Percentiles rank a stretch among this genome's conserved stretches.
Conservation (phyloP, 2,888 invertebrate genomes). For the Cybosia mesomella region DNA sequence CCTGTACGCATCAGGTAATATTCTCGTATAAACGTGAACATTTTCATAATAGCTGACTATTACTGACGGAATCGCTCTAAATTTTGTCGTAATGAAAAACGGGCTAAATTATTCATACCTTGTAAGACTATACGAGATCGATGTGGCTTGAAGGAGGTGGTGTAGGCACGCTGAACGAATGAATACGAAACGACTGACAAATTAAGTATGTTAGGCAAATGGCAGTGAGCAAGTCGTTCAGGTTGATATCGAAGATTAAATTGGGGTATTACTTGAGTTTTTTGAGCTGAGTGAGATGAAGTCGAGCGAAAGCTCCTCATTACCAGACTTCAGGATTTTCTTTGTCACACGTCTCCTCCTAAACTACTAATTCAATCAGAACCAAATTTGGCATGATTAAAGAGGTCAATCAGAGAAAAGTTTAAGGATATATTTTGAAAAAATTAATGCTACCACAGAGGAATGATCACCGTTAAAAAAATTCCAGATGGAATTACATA, state of each 20-base stretch:
- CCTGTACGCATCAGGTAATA: conserved; percentile 11
- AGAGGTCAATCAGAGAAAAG: too few relatives aligned
- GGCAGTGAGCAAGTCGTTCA: not conserved
- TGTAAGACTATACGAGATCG: conserved; percentile 1
- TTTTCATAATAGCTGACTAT: conserved; percentile 10
- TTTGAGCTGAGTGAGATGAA: too few relatives aligned
- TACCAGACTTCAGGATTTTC: too few relatives aligned
- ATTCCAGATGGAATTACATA: too few relatives aligned
- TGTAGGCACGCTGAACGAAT: not conserved
- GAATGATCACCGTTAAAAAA: too few relatives aligned
- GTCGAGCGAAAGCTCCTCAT: too few relatives aligned
- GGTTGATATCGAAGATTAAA: not conserved
- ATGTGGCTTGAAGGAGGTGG: not conserved
- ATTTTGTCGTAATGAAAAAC: conserved; percentile 7
- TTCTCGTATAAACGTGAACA: conserved; percentile 9
- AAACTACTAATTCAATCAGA: too few relatives aligned
- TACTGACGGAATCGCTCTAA: not conserved
- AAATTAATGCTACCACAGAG: too few relatives aligned
- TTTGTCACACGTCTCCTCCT: too few relatives aligned
- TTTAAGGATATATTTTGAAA: too few relatives aligned
- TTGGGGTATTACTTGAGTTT: not conserved
- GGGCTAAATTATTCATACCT: conserved; percentile 11
- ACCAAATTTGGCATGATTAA: too few relatives aligned
- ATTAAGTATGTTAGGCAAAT: conserved; percentile 2
- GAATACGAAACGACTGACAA: not conserved